phyloP scores from a whole-genome alignment of 2,113 vertebrate species.

The Microtus montanus region DNA sequence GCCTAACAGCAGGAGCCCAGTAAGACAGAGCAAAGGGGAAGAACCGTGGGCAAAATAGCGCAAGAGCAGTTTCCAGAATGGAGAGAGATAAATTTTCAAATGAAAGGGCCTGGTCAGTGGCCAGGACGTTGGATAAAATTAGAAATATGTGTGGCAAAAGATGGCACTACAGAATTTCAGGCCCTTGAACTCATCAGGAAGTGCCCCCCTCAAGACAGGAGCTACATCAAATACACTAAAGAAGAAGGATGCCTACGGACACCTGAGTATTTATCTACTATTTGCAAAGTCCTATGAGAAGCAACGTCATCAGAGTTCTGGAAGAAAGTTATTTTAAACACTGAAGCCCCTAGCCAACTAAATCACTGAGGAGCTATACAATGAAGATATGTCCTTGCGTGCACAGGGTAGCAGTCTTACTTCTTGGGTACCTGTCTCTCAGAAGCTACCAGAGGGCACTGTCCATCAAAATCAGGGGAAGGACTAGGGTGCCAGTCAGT shows the following conservation, averaged over 20 bases:
- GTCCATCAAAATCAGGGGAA: neutral
- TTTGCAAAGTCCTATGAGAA: neutral
- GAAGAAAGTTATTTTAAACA: slow-evolving; percentile 1
- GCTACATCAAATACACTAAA: neutral
- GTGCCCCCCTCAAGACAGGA: neutral
- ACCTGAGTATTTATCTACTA: neutral
- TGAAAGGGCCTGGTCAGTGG: neutral
- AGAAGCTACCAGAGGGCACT: neutral
- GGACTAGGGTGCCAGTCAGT: neutral
- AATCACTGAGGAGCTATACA: neutral
- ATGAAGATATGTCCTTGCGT: neutral
- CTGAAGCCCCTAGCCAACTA: neutral
- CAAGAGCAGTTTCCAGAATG: neutral
- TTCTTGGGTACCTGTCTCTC: neutral
- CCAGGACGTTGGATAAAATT: neutral
- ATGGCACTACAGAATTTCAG: neutral
- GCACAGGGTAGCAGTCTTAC: neutral
- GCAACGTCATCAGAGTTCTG: slow-evolving; percentile 22
- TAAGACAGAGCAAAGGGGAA: slow-evolving; percentile 16
- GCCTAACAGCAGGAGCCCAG: neutral
- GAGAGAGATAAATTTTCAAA: neutral
- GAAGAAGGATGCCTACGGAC: neutral
- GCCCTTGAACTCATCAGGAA: neutral
- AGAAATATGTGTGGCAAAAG: neutral
- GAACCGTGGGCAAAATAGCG: slow-evolving; percentile 30